Percentiles rank a stretch among this genome's conserved stretches.
Evolutionary conservation across 2,113 vertebrate species (phyloP).

Genomic region (Gopherus flavomarginatus): DNA sequence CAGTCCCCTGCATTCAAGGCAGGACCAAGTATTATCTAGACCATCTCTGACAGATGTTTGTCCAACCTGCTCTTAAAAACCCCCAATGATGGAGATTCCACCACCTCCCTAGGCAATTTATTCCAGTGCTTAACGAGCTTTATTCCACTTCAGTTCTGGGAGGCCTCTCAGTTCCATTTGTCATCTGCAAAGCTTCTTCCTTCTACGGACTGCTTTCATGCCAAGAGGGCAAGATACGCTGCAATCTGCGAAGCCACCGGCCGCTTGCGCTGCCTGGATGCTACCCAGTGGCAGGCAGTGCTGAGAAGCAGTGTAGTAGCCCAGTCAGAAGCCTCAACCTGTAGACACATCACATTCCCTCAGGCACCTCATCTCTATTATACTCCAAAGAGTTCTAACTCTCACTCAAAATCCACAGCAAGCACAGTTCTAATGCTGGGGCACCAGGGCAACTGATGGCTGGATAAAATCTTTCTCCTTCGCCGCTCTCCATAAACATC

Average conservation of each 20-base stretch:
- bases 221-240: constrained; percentile 21
- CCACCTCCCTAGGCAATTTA: too few species aligned
- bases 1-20: too few species aligned
- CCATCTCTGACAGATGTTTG: too few species aligned
- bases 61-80: too few species aligned
- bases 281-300: not conserved
- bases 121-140: not conserved
- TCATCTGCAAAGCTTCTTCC: constrained; percentile 25
- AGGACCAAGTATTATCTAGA: too few species aligned
- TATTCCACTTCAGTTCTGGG: not conserved
- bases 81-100: too few species aligned
- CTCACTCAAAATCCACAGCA: not conserved
- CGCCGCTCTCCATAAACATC: not conserved
- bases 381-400: not conserved
- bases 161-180: not conserved
- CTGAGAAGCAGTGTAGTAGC: not conserved
- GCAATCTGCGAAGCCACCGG: not conserved
- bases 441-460: not conserved
- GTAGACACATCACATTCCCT: not conserved
- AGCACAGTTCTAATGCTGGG: fast-evolving
- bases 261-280: not conserved
- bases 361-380: not conserved
- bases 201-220: not conserved
- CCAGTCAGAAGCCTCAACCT: too few species aligned
- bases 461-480: not conserved